These are phyloP conservation scores for Hippopotamyrus pictus DNA, from an alignment of 2,797 vertebrate species.

Conservation along the genomic window DNA sequence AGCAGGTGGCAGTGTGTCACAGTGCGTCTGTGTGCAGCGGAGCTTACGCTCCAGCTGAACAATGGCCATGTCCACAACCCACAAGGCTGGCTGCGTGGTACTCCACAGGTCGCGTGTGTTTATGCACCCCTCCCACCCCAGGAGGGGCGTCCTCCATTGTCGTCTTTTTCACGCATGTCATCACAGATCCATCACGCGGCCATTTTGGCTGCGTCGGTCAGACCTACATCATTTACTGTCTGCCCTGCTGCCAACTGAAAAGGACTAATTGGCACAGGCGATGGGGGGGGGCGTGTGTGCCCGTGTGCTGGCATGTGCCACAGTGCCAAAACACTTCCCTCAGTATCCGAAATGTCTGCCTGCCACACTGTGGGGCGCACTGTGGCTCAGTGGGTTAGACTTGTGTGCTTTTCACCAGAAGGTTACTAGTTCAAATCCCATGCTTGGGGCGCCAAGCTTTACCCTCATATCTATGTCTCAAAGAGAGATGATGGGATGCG, in stretches of 20 bases:
- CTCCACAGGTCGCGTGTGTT: neutral
- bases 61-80: neutral
- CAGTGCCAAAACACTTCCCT: neutral
- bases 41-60: neutral
- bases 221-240: slow-evolving; percentile 14
- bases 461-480: neutral
- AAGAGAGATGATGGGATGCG: neutral
- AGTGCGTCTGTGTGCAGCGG: neutral
- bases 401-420: neutral
- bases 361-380: neutral
- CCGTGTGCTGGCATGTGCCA: slow-evolving; percentile 26
- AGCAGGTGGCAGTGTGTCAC: neutral
- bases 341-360: neutral
- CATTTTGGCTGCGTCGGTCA: slow-evolving; percentile 8
- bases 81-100: neutral
- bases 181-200: neutral
- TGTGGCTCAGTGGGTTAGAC: neutral
- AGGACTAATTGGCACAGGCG: slow-evolving; percentile 9
- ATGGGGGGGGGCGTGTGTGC: slow-evolving; percentile 12
- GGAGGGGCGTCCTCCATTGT: neutral
- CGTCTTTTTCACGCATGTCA: slow-evolving; percentile 14
- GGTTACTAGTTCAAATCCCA: neutral
- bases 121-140: neutral
- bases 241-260: slow-evolving; percentile 20
- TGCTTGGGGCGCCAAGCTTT: neutral